phyloP scores from a whole-genome alignment of 2,797 vertebrate genomes.

The Apogon talboti region DNA sequence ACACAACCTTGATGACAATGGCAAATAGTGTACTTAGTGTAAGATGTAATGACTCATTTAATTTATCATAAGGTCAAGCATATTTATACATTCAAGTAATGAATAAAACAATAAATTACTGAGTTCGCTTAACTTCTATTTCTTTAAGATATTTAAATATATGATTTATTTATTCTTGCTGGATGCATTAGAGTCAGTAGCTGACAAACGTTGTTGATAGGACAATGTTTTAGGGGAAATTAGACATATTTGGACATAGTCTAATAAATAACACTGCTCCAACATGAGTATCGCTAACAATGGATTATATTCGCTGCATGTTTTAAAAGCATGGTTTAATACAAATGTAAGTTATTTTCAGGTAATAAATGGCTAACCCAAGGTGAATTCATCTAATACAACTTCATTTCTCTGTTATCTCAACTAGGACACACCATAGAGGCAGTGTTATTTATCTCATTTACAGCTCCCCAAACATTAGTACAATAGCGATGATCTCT shows the following conservation, averaged over 20 bases:
- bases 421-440: background rate
- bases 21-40: constrained; percentile 14
- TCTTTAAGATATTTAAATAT: too few species aligned
- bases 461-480: constrained; percentile 2
- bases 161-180: too few species aligned
- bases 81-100: background rate
- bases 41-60: constrained; percentile 28
- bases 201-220: constrained; percentile 24
- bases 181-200: too few species aligned
- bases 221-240: constrained; percentile 31
- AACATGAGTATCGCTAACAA: too few species aligned
- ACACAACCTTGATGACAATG: constrained; percentile 16
- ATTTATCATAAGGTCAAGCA: constrained; percentile 10
- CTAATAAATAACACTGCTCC: too few species aligned
- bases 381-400: background rate
- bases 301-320: too few species aligned
- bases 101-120: too few species aligned
- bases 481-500: constrained; percentile 8
- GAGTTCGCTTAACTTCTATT: too few species aligned
- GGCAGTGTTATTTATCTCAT: background rate
- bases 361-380: too few species aligned
- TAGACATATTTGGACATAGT: too few species aligned
- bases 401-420: constrained; percentile 15
- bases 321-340: too few species aligned
- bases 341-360: too few species aligned